A percentile compares a stretch with the other conserved stretches of the same genome.
Evolutionary conservation across 2,113 vertebrate species (phyloP).

Genomic region (Crypturellus undulatus): DNA sequence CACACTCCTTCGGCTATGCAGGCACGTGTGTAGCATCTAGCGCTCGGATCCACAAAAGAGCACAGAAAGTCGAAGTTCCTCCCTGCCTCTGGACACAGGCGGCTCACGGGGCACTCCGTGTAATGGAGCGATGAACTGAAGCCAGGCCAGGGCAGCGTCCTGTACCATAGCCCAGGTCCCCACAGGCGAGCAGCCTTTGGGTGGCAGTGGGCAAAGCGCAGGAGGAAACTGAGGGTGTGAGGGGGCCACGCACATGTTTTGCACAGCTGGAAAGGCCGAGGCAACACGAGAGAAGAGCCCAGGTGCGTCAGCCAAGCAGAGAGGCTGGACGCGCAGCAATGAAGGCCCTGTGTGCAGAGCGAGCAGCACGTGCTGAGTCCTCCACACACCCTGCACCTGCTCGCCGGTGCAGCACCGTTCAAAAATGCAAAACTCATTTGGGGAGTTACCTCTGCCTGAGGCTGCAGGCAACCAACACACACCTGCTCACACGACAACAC

Average conservation of each 20-base stretch:
- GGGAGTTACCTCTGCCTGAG: background rate
- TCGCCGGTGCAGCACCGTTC: background rate
- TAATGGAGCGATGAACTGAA: background rate
- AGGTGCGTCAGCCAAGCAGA: background rate
- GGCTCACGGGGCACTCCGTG: rapidly evolving
- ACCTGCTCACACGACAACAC: background rate
- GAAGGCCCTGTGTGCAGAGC: background rate
- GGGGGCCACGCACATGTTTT: background rate
- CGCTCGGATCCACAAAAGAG: background rate
- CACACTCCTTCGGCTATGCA: rapidly evolving
- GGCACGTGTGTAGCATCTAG: background rate
- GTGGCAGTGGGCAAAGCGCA: rapidly evolving
- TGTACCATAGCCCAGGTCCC: background rate
- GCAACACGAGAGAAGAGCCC: background rate
- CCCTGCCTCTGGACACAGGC: background rate
- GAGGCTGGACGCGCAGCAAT: rapidly evolving
- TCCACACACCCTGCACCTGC: rapidly evolving
- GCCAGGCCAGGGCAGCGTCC: background rate
- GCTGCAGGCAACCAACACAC: background rate
- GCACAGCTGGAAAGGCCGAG: background rate
- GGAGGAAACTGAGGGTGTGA: background rate
- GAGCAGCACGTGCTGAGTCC: background rate
- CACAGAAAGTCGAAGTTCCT: background rate
- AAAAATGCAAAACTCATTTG: background rate
- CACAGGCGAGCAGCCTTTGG: background rate